These are phyloP conservation scores for Alectura lathami DNA, from an alignment of 2,113 vertebrate genomes.

Conservation along the genomic window DNA sequence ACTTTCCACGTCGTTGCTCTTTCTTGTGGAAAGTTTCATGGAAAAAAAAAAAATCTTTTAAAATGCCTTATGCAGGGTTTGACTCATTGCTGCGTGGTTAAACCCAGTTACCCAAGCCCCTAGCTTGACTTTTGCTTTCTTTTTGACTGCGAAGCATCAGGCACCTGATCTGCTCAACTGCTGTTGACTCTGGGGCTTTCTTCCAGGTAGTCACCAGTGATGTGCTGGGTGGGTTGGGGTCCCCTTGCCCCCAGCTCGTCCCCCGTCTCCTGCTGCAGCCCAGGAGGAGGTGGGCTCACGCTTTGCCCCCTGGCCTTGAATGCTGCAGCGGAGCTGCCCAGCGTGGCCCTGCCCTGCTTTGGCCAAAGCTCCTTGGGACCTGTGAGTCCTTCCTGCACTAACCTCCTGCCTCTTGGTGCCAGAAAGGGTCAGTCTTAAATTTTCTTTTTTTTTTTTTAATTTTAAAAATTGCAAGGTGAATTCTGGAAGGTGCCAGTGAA, in stretches of 20 bases:
- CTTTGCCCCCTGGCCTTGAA: background rate
- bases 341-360: background rate
- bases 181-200: background rate
- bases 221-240: background rate
- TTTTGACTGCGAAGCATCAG: background rate
- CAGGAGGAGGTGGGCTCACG: too few species aligned
- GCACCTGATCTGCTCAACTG: fast-evolving
- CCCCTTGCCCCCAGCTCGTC: background rate
- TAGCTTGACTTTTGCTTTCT: background rate
- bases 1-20: background rate
- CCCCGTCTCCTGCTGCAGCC: background rate
- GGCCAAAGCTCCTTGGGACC: background rate
- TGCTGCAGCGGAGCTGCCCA: background rate
- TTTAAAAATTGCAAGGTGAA: background rate
- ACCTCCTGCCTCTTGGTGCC: background rate
- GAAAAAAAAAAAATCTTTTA: background rate
- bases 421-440: too few species aligned
- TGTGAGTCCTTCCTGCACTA: background rate
- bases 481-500: background rate
- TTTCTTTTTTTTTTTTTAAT: too few species aligned
- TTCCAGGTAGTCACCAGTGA: background rate
- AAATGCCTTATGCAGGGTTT: background rate
- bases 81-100: background rate
- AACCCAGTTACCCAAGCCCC: background rate
- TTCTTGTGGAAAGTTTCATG: background rate